Evolutionary conservation across 2,113 vertebrate genomes (phyloP).

Genomic region (Pseudonaja textilis): DNA sequence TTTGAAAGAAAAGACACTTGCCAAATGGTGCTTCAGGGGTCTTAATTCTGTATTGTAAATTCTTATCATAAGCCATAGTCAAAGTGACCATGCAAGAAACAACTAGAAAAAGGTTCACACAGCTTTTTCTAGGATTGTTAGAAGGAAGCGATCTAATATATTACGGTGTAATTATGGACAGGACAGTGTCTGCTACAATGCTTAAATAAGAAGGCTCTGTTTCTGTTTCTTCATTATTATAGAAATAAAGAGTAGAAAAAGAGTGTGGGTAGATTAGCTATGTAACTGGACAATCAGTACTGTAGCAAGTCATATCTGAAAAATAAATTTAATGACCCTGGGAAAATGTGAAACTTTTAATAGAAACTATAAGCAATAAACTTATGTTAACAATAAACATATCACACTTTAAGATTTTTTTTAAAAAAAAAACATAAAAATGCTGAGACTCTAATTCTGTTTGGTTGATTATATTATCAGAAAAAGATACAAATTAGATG

Average conservation of each 20-base stretch:
- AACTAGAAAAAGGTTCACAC: slow-evolving; percentile 37
- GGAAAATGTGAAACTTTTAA: not conserved
- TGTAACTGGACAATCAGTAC: not conserved
- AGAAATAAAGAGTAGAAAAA: slow-evolving; percentile 50
- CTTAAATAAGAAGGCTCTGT: slow-evolving; percentile 47
- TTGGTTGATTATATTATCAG: not conserved
- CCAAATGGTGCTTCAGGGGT: not conserved
- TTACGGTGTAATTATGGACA: slow-evolving; percentile 33
- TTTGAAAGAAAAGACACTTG: no score
- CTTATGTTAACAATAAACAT: not conserved
- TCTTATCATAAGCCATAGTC: not conserved
- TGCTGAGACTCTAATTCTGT: not conserved
- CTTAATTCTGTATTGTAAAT: not conserved
- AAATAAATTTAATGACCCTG: slow-evolving; percentile 27
- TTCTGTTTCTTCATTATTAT: slow-evolving; percentile 40
- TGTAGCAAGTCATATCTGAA: slow-evolving; percentile 16
- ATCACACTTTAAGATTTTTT: not conserved
- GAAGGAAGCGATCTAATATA: slow-evolving; percentile 45
- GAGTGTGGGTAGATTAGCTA: slow-evolving; percentile 39
- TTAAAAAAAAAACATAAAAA: not conserved
- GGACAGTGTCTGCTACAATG: slow-evolving; percentile 48
- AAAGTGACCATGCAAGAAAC: slow-evolving; percentile 2
- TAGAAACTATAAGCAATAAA: not conserved
- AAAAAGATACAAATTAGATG: not conserved
- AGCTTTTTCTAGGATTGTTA: slow-evolving; percentile 47